Percentiles rank a stretch among this genome's conserved stretches.
phyloP scores from a whole-genome alignment of 2,113 vertebrate species.

The Cavia aperea region DNA sequence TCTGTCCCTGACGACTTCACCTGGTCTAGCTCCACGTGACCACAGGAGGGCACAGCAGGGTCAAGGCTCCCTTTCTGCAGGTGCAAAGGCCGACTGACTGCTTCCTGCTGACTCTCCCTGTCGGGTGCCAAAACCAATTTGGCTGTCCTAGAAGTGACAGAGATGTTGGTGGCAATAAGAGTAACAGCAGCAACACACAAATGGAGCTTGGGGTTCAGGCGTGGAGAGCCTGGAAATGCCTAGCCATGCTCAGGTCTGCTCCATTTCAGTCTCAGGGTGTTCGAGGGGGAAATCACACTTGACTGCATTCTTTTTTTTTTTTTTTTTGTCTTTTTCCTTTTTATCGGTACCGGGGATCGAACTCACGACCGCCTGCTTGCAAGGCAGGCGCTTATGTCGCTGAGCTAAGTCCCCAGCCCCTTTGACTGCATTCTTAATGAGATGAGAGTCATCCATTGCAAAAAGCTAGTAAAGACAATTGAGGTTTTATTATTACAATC shows the following conservation, averaged over 20 bases:
- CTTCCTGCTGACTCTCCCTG: background rate
- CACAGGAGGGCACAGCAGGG: background rate
- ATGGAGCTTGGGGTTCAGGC: background rate
- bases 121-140: background rate
- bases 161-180: background rate
- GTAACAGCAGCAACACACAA: background rate
- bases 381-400: no score
- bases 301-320: no score
- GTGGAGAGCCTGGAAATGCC: background rate
- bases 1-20: background rate
- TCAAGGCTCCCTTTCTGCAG: background rate
- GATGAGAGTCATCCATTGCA: background rate
- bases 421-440: accelerated
- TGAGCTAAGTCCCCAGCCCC: no score
- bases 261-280: background rate
- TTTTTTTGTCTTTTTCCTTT: no score
- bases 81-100: background rate
- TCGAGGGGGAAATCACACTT: accelerated
- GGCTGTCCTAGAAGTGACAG: background rate
- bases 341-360: no score
- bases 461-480: background rate
- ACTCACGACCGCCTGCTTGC: no score
- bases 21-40: background rate
- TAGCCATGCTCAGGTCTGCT: background rate
- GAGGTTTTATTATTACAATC: background rate